Conservation (phyloP, 2,888 invertebrate species). For the Automeris io region DNA sequence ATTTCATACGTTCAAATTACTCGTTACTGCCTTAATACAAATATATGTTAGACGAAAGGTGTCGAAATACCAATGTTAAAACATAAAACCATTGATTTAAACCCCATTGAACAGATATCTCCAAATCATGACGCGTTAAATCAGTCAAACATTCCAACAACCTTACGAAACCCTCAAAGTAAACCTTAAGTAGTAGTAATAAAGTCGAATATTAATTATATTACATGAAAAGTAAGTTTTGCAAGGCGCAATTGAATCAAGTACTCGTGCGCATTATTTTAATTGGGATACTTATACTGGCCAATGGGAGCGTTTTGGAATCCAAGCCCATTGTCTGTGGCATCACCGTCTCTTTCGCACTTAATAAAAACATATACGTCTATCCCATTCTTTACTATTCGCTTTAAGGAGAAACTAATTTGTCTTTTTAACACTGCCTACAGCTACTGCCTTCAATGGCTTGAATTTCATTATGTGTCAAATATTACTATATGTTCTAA, state of each 20-base stretch:
- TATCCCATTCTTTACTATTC: background rate
- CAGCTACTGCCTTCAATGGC: background rate
- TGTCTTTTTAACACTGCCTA: background rate
- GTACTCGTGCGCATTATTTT: conserved; percentile 21
- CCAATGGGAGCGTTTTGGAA: conserved; percentile 16
- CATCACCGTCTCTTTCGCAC: conserved; percentile 13
- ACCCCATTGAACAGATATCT: background rate
- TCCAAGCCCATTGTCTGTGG: conserved; percentile 13
- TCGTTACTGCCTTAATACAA: background rate
- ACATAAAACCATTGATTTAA: conserved; percentile 1
- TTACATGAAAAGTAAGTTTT: background rate
- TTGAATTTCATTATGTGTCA: background rate
- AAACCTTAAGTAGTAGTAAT: background rate
- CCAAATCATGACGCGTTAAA: background rate
- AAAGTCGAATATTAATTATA: background rate
- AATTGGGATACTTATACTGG: conserved; percentile 18
- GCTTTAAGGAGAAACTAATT: background rate
- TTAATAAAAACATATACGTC: background rate
- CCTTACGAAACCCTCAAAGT: background rate
- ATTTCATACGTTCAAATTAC: background rate
- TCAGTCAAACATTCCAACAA: background rate
- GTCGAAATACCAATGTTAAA: background rate
- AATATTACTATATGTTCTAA: too few relatives aligned
- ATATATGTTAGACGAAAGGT: too few relatives aligned
- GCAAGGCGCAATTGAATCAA: conserved; percentile 7